Base-by-base conservation (phyloP, 2,888 invertebrate genomes). In the Eristalis pertinax region DNA sequence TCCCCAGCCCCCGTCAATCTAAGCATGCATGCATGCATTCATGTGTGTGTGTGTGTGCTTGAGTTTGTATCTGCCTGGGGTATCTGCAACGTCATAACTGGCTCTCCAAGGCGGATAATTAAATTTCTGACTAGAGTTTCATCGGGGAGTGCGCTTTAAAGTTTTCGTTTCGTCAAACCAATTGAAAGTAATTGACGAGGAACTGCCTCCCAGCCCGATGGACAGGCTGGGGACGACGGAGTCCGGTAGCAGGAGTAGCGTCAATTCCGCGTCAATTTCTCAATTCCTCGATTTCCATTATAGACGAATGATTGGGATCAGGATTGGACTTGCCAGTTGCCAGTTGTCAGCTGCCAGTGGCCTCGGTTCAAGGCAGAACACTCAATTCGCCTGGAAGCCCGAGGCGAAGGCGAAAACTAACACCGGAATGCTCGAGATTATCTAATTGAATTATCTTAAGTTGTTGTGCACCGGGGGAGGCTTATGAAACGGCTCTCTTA, bases 181-280 rank as follows among this genome's bases (percentile, higher is more conserved):
- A 85, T 81, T 74, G 81, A 67, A 62, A 65, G 77, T 82, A 85
- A 85, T 85, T 85, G 85, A 82, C 69, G 77, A 77, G 82, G 60
- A 26, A 13, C 60, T 24, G 13, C 60, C 26, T n/a, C n/a, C n/a
- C n/a, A n/a, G n/a, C n/a, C 68, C 43, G 5, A n/a, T 50, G n/a
- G 7, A 50, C 29, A 1, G 32, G 7, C 10, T 8, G 32, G 32
- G 10, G 4, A 32, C 0, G 50, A 1, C 7, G 8, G 76, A 29
- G 68, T 58, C 26, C 7, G 32, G 1, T 1, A 2, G 38, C 22
- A 32, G 35, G 19, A 60, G 76, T 35, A 81, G 63, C 72, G 84
- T 58, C 38, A 38, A 38, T 38, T 38, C 38, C 19, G 19, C 50
- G 19, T 26, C 26, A 32, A 32, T 32, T 32, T 50, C 50, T 50